Evolutionary conservation across 2,797 vertebrate genomes (phyloP).

Genomic region (Melanogrammus aeglefinus): DNA sequence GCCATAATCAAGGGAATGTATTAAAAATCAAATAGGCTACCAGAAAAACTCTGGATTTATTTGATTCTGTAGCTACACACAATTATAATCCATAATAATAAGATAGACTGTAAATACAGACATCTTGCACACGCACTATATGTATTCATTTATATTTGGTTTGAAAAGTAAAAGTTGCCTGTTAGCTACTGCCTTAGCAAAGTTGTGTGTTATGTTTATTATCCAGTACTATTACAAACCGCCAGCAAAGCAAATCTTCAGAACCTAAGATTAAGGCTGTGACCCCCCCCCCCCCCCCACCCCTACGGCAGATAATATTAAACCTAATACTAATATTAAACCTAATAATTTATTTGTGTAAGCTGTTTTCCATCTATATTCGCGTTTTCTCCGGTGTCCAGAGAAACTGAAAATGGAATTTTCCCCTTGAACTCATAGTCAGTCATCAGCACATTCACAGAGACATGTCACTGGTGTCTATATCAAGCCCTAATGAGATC

Average conservation of each 20-base stretch:
- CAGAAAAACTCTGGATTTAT: neutral
- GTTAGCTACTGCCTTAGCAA: neutral
- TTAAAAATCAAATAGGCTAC: neutral
- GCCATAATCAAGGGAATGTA: neutral
- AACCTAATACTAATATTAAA: too few relatives aligned
- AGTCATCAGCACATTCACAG: neutral
- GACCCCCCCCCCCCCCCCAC: too few relatives aligned
- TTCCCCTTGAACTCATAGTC: neutral
- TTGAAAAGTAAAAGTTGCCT: neutral
- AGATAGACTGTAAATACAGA: neutral
- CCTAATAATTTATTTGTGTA: neutral
- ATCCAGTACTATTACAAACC: neutral
- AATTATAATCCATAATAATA: neutral
- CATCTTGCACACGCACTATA: neutral
- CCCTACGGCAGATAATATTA: neutral
- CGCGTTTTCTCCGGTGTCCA: neutral
- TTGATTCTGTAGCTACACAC: neutral
- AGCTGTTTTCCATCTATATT: neutral
- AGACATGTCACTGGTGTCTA: neutral
- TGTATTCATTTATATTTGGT: neutral
- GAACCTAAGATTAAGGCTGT: neutral
- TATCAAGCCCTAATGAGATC: neutral
- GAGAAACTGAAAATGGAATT: neutral
- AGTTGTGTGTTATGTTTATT: neutral
- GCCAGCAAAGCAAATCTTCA: neutral